Percentiles rank a stretch among this genome's conserved stretches.
Evolutionary conservation across 2,888 invertebrate species (phyloP).

Genomic region (Cheilosia vernalis): DNA sequence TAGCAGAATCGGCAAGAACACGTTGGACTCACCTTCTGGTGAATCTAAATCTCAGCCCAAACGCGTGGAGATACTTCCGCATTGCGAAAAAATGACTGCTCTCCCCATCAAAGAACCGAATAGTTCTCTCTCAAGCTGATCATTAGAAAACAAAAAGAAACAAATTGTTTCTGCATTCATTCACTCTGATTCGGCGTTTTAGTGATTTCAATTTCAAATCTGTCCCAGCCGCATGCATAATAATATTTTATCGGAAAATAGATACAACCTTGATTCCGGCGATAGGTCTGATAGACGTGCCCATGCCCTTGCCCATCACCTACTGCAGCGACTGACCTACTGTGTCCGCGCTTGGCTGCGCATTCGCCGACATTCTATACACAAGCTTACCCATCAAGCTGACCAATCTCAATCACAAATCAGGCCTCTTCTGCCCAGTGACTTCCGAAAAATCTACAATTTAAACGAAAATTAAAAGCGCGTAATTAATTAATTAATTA

Average conservation of each 20-base stretch:
- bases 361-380: not conserved
- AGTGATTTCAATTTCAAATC: constrained; percentile 36
- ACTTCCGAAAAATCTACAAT: constrained; percentile 61
- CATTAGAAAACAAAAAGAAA: not conserved
- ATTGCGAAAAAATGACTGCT: constrained; percentile 12
- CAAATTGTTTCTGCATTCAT: constrained; percentile 9
- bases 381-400: not conserved
- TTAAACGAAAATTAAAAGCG: constrained; percentile 17
- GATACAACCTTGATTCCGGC: not conserved
- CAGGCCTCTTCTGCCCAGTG: constrained; percentile 18
- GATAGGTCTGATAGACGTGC: constrained; percentile 1
- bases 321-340: too few species aligned
- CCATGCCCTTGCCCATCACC: not conserved
- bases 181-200: constrained; percentile 34
- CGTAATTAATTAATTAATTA: constrained; percentile 5
- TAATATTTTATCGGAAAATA: not conserved
- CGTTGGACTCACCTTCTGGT: too few species aligned
- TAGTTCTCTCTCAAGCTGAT: not conserved
- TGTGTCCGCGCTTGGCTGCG: too few species aligned
- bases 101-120: not conserved
- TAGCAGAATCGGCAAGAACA: too few species aligned
- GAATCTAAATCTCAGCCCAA: too few species aligned
- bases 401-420: constrained; percentile 47
- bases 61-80: constrained; percentile 3
- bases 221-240: not conserved